Evolutionary conservation across 2,113 vertebrate genomes (phyloP).

Genomic region (Oreochromis niloticus): DNA sequence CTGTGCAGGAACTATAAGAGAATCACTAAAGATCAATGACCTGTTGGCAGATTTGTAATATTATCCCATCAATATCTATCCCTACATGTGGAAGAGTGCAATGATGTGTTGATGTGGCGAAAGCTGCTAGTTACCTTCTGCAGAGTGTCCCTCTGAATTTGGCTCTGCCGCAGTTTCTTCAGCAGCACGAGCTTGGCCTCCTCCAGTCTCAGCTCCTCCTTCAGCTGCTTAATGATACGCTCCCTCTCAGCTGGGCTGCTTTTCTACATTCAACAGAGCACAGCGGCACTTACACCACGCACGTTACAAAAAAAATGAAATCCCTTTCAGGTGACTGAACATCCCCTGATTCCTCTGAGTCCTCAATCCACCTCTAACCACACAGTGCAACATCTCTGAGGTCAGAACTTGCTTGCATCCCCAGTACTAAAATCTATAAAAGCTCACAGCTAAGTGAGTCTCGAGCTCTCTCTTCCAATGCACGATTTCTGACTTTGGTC

Average conservation of each 20-base stretch:
- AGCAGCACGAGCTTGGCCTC: conserved; percentile 93
- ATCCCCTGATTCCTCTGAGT: background rate
- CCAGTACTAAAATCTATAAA: background rate
- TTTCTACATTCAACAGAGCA: conserved; percentile 68
- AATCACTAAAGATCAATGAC: background rate
- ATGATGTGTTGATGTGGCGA: background rate
- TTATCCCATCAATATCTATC: background rate
- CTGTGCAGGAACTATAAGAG: background rate
- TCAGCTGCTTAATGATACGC: conserved; percentile 86
- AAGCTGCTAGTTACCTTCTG: conserved; percentile 78
- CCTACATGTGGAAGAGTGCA: background rate
- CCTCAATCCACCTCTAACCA: background rate
- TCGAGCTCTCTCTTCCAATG: background rate
- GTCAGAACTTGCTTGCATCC: background rate
- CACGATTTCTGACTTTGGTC: background rate
- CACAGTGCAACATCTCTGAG: background rate
- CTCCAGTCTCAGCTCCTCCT: conserved; percentile 89
- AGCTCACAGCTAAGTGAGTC: background rate
- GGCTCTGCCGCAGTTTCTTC: conserved; percentile 92
- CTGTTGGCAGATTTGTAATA: background rate
- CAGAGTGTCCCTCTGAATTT: conserved; percentile 86
- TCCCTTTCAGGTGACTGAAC: background rate
- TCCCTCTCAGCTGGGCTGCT: conserved; percentile 86
- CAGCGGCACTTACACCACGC: background rate
- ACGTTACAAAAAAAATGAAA: background rate